Evolutionary conservation across 2,797 vertebrate genomes (phyloP).

Genomic region (Galagoides demidoff): DNA sequence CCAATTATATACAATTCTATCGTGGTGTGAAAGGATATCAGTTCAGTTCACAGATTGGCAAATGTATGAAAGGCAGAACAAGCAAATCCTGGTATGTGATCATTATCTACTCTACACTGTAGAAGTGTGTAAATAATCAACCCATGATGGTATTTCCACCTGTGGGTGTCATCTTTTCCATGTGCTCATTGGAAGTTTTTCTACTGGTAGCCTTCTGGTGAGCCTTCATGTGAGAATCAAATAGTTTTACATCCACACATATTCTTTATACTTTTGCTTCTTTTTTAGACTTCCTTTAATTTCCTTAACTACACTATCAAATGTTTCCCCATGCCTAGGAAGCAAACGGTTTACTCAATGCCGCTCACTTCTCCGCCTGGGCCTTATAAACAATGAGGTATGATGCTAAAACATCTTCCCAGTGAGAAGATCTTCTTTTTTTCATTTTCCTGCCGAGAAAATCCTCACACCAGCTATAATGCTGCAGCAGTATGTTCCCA

Average conservation of each 20-base stretch:
- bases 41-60: background rate
- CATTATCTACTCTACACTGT: background rate
- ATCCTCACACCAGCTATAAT: background rate
- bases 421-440: background rate
- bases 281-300: constrained; percentile 7
- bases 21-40: background rate
- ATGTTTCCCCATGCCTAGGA: background rate
- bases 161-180: background rate
- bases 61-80: background rate
- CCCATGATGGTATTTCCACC: background rate
- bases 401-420: background rate
- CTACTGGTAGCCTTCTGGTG: background rate
- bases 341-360: background rate
- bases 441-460: background rate
- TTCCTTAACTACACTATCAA: background rate
- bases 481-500: background rate
- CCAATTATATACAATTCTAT: background rate
- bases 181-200: background rate
- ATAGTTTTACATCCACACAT: background rate
- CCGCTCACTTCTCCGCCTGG: background rate
- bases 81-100: background rate
- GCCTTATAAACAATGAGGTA: accelerated
- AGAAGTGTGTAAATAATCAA: background rate
- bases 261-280: background rate
- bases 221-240: background rate